Base-by-base conservation (phyloP, 2,797 vertebrate species). In the Potorous gilbertii region DNA sequence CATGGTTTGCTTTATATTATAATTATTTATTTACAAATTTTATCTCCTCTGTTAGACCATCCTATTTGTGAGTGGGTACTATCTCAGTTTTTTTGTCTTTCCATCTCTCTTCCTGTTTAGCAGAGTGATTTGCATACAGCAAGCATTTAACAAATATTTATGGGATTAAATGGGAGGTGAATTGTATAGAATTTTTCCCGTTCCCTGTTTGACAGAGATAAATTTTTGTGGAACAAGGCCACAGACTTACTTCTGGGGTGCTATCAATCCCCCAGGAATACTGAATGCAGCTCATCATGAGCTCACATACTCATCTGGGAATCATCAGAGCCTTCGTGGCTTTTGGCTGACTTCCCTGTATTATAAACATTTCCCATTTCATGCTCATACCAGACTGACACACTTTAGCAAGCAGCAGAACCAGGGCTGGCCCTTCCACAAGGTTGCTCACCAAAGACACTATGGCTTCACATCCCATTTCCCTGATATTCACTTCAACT, bases 371-470 rank as follows among this genome's bases (percentile, higher is more conserved):
- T 46, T 81, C 66, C n/a, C 11, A 81, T 24, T 46, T 18, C n/a
- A 46, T 10, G n/a, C 34, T 74, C 34, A 40, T 81, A 81, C 6
- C n/a, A 46, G 66, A 81, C 6, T 81, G 66, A 81, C n/a, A 46
- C n/a, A 81, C 18, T 81, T 81, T 24, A 81, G 40, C 18, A 40
- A 81, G 40, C 18, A 1, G 21, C 18, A 96, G 90, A n/a, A 56
- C 89, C 93, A 94, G 21, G 74, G 92, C 94, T 74, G 92, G 56
- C 46, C 54, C 56, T 93, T 94, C 91, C 50, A 91, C 55, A 96
- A 94, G 27, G 27, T 87, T 56, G 6, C 92, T 74, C 18, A 59
- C 56, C 56, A 94, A 92, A 93, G 56, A 93, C 55, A 91, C 34
- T 90, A 89, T 40, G 93, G 6, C 40, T 91, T 1, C 91, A 57